Conservation (phyloP, 2,888 invertebrate species). For the Trissolcus brochymenae region DNA sequence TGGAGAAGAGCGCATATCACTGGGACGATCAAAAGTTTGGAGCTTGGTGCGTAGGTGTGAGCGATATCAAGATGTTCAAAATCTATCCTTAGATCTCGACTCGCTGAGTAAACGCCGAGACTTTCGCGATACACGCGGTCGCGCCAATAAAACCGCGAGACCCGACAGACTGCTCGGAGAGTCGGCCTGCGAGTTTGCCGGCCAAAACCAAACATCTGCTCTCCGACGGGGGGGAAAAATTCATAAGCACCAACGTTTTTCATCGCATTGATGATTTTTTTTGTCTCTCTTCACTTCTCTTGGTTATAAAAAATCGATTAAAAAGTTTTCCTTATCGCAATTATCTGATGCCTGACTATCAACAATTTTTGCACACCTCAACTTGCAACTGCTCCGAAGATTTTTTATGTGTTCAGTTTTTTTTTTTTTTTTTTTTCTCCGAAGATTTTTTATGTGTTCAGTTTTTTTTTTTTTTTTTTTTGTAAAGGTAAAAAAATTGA, state of each 20-base stretch:
- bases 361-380: no score
- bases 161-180: no score
- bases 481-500: no score
- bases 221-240: neutral
- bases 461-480: no score
- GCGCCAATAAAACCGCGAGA: constrained; percentile 18
- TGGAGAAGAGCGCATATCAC: constrained; percentile 19
- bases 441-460: no score
- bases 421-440: no score
- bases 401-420: no score
- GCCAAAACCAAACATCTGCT: constrained; percentile 6
- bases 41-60: constrained; percentile 34
- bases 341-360: no score
- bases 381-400: no score
- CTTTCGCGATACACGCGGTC: constrained; percentile 33
- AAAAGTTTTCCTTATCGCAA: no score
- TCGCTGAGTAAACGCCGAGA: constrained; percentile 27
- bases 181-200: constrained; percentile 4
- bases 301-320: neutral
- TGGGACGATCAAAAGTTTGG: constrained; percentile 22
- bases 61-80: constrained; percentile 15
- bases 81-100: constrained; percentile 44
- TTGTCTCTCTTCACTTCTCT: neutral
- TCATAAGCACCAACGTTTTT: neutral
- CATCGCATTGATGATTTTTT: neutral